Evolutionary conservation across 2,797 vertebrate species (phyloP), one percentile per base, ranked within the genome.

Genomic region (Siniperca scherzeri): DNA sequence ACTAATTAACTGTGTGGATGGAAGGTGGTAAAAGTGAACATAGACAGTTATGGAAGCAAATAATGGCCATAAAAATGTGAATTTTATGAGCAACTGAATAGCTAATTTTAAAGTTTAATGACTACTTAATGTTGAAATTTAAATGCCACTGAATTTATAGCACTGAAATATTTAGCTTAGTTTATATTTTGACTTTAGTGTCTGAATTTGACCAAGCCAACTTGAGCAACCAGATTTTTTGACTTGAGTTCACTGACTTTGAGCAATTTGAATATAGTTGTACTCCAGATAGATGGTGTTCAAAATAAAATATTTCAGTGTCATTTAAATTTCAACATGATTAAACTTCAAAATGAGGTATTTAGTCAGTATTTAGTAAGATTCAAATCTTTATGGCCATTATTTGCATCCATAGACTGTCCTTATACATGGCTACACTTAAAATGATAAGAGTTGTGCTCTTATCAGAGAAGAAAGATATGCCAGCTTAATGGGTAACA

Each of bases 1-100:
- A 85, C 68, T 81, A 80, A 85, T 82, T 76, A 77, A 74, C 59
- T 56, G 64, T 48, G 53, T 72, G 78, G 72, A 70, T 38, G 50
- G 64, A 44, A 66, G 65, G 55, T 52, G 64, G 38, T 48, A 7
- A 83, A 79, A 83, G 17, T 42, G 50, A 80, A 25, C 19, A 27
- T 48, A 53, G 22, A 46, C 60, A 53, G 21, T 33, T 22, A 36
- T 14, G 22, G 33, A 52, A 17, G 44, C 25, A 57, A 80, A 38
- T 60, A 33, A 44, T 30, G 13, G 21, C 36, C 72, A 50, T 48
- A 22, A 62, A 33, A 17, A 33, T 13, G 9, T 46, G n/a, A 25
- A 56, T 69, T 14, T 74, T 19, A 33, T 5, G 12, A 22, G 19
- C 1, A 56, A 55, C 8, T 48, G 5, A 67, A 75, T 46, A 8